phyloP scores from a whole-genome alignment of 2,888 invertebrate species.

The Scaptomyza caliginosa region DNA sequence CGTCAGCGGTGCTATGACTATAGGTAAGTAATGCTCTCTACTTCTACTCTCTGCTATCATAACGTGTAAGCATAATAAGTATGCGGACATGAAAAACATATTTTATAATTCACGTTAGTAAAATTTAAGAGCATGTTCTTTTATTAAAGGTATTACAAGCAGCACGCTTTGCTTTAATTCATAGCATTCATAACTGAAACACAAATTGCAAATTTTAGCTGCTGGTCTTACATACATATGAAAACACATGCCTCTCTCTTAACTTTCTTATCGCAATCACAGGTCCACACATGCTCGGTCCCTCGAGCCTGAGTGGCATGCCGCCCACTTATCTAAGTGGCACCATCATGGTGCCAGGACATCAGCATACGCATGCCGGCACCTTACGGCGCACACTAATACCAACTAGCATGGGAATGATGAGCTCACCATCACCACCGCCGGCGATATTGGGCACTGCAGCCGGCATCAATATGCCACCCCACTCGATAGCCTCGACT shows the following conservation, averaged over 20 bases:
- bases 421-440: constrained; percentile 63
- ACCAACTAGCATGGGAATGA: constrained; percentile 81
- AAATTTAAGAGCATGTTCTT: constrained; percentile 1
- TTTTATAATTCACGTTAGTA: constrained; percentile 2
- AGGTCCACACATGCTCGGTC: constrained; percentile 79
- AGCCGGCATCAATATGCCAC: constrained; percentile 37
- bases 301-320: constrained; percentile 73
- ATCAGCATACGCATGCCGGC: constrained; percentile 78
- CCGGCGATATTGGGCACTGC: constrained; percentile 51
- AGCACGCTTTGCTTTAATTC: neutral
- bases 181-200: neutral
- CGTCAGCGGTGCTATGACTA: constrained; percentile 78
- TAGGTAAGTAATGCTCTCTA: constrained; percentile 70
- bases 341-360: constrained; percentile 81
- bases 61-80: constrained; percentile 6
- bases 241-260: neutral
- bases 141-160: neutral
- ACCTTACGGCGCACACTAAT: constrained; percentile 82
- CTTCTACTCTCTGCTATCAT: neutral
- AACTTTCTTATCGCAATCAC: constrained; percentile 1
- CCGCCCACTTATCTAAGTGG: constrained; percentile 81
- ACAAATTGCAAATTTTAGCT: neutral
- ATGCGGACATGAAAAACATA: neutral
- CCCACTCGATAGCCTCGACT: constrained; percentile 65
- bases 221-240: neutral